Base-by-base conservation (phyloP, 1,140 invertebrate species). In the Dendrolimus punctatus region DNA sequence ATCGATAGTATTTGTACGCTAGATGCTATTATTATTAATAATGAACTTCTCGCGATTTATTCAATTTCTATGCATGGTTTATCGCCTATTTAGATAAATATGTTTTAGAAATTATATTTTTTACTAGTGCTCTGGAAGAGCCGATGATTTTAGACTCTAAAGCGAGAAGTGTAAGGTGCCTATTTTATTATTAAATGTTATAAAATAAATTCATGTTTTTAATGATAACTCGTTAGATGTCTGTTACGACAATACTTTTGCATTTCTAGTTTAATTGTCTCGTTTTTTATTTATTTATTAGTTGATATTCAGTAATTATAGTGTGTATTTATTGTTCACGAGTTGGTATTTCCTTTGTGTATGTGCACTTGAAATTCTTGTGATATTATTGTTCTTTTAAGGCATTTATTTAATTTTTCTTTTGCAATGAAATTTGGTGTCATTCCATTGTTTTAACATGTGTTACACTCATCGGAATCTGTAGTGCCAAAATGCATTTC, bases 241-340 rank as follows among this genome's bases (percentile, higher is more conserved):
- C 63, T 75, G 63, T 73, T 71, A 73, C 68, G 63, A 78, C 71
- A 74, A 66, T 65, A 74, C 67, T 80, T 75, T 80, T 85, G 80
- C 82, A 85, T 85, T 85, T 85, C 73, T 85, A 85, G 79, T 75
- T 72, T 79, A 81, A 73, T 78, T 80, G 73, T 82, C 83, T 75
- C 76, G 68, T 77, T 61, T 81, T 70, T 74, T 69, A 72, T 83
- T 79, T 85, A 23, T 23, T 23, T 23, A 23, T 73, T 80, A 77
- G 81, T 83, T 85, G 80, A 75, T 80, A 67, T 76, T 70, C 69
- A 74, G 72, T 71, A 73, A 76, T 79, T 81, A 75, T 80, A 67
- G 70, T 68, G 72, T 81, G 73, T 81, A 83, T 79, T 79, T 75
- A 40, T 80, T 80, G 70, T 80, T 77, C 80, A 82, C 66, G 72